Percentiles rank a stretch among this genome's conserved stretches.
These are phyloP conservation scores for Heterodera schachtii DNA, from an alignment of 1,140 invertebrate species.

Conservation along the genomic window DNA sequence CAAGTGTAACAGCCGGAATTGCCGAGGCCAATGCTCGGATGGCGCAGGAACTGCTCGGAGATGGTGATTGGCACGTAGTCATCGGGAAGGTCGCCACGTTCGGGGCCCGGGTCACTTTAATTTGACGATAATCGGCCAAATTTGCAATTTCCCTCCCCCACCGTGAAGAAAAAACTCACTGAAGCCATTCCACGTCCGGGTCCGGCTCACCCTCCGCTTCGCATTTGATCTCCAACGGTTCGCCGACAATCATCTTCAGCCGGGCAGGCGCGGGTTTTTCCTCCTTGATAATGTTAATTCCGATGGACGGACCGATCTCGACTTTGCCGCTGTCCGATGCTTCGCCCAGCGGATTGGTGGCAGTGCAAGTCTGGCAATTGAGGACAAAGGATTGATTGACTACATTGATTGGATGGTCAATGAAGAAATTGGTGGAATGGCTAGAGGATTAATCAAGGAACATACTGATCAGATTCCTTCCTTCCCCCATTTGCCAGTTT, in stretches of 20 bases:
- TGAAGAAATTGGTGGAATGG: no score
- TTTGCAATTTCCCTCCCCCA: not conserved
- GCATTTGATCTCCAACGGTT: conserved; percentile 63
- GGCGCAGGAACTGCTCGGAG: conserved; percentile 63
- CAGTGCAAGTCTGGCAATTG: conserved; percentile 52
- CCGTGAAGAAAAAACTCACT: conserved; percentile 61
- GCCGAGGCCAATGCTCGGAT: conserved; percentile 59
- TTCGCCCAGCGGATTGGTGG: conserved; percentile 58
- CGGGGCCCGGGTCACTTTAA: conserved; percentile 62
- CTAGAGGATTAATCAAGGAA: no score
- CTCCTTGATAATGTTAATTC: conserved; percentile 39
- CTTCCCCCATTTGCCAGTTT: no score
- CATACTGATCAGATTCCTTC: no score
- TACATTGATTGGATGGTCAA: conserved; percentile 3
- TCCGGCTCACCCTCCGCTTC: conserved; percentile 64
- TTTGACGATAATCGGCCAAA: not conserved
- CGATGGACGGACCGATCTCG: conserved; percentile 42
- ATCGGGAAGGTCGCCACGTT: conserved; percentile 65
- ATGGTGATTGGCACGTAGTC: conserved; percentile 64
- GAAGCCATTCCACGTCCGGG: conserved; percentile 66
- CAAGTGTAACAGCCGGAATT: conserved; percentile 64
- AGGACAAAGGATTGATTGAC: conserved; percentile 37
- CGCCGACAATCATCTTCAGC: conserved; percentile 53
- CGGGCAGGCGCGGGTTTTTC: conserved; percentile 23
- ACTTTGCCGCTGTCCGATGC: conserved; percentile 60